phyloP scores from a whole-genome alignment of 2,888 invertebrate species.

The Pollenia amentaria region DNA sequence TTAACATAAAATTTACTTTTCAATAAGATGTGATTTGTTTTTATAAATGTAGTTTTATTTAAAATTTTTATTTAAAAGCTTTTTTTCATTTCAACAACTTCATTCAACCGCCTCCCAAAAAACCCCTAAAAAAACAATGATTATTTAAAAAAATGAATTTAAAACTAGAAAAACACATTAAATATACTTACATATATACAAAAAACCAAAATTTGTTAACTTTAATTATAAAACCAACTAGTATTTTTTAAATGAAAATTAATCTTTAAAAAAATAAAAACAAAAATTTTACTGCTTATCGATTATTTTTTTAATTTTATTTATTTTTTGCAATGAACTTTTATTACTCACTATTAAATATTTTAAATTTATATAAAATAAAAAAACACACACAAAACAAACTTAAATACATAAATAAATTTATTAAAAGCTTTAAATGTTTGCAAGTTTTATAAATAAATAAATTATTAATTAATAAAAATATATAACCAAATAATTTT shows the following conservation, averaged over 20 bases:
- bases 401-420: slow-evolving; percentile 41
- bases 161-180: no score
- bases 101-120: no score
- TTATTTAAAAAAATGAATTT: no score
- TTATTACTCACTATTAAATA: slow-evolving; percentile 50
- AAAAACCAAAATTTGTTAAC: slow-evolving; percentile 27
- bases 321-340: slow-evolving; percentile 49
- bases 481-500: slow-evolving; percentile 47
- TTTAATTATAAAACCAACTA: slow-evolving; percentile 34
- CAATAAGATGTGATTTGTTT: no score
- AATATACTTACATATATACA: not conserved
- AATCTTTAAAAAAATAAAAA: slow-evolving; percentile 10
- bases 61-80: no score
- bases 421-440: slow-evolving; percentile 71
- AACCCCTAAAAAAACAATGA: no score
- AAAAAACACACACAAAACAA: slow-evolving; percentile 9
- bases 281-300: slow-evolving; percentile 11
- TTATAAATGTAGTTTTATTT: no score
- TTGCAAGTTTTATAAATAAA: slow-evolving; percentile 72
- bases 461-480: slow-evolving; percentile 51
- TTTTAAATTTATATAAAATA: slow-evolving; percentile 35
- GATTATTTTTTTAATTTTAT: slow-evolving; percentile 26
- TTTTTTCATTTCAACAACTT: no score
- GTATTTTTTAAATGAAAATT: slow-evolving; percentile 25
- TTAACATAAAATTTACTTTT: no score